Percentiles rank a stretch among this genome's conserved stretches.
These are phyloP conservation scores for Pedicia rivosa DNA, from an alignment of 2,888 invertebrate species.

Conservation along the genomic window DNA sequence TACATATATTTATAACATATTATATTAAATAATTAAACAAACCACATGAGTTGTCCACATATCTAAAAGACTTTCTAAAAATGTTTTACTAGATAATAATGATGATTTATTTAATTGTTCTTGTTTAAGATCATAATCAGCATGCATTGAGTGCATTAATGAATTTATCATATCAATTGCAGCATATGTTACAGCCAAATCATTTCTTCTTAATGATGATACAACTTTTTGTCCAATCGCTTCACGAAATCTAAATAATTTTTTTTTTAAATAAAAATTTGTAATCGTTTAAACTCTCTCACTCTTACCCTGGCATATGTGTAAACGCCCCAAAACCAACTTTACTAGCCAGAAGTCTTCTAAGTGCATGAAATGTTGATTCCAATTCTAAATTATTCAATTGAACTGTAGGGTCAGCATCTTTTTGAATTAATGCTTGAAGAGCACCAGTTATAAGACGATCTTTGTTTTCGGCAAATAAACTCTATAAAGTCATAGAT, in stretches of 20 bases:
- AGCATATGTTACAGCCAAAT: slow-evolving; percentile 84
- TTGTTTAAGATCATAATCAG: slow-evolving; percentile 89
- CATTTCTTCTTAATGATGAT: slow-evolving; percentile 70
- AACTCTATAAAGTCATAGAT: slow-evolving; percentile 45
- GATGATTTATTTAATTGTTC: slow-evolving; percentile 97
- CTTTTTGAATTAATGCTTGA: slow-evolving; percentile 63
- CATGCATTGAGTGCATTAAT: slow-evolving; percentile 96
- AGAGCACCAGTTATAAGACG: slow-evolving; percentile 88
- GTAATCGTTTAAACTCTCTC: not conserved
- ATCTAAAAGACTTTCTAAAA: slow-evolving; percentile 82
- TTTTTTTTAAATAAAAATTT: slow-evolving; percentile 34
- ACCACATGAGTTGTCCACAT: slow-evolving; percentile 94
- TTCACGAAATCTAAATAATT: slow-evolving; percentile 91
- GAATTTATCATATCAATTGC: slow-evolving; percentile 96
- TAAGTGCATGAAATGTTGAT: slow-evolving; percentile 86
- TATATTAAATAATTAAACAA: slow-evolving; percentile 25
- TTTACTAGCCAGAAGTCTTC: slow-evolving; percentile 90
- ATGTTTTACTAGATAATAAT: slow-evolving; percentile 76
- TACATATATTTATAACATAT: slow-evolving; percentile 6
- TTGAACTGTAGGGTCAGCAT: slow-evolving; percentile 39
- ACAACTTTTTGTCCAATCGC: slow-evolving; percentile 88
- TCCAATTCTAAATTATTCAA: slow-evolving; percentile 63
- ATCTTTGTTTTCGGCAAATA: slow-evolving; percentile 97
- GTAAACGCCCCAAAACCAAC: slow-evolving; percentile 96
- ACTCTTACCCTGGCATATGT: slow-evolving; percentile 57